Evolutionary conservation across 2,888 invertebrate genomes (phyloP).

Genomic region (Perdita meconis): DNA sequence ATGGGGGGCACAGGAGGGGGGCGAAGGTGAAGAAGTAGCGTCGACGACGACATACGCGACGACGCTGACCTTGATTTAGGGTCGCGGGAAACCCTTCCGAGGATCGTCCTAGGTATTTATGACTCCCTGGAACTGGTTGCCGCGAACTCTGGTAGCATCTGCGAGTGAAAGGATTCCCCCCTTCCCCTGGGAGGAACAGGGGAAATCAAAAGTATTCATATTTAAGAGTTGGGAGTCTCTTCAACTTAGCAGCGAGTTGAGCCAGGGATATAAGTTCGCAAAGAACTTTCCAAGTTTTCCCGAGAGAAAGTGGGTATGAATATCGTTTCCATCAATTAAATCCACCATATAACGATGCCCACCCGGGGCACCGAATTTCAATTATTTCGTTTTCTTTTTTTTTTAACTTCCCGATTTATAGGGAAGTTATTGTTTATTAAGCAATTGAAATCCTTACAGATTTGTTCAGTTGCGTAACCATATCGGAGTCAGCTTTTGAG

Average conservation of each 20-base stretch:
- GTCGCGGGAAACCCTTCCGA: conserved; percentile 71
- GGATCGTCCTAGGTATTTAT: conserved; percentile 61
- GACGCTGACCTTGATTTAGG: conserved; percentile 80
- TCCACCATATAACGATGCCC: too few species aligned
- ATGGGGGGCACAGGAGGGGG: too few species aligned
- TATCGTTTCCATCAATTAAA: too few species aligned
- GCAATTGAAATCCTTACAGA: too few species aligned
- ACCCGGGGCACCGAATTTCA: too few species aligned
- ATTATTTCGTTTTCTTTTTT: too few species aligned
- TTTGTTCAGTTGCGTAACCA: too few species aligned
- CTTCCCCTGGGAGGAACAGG: conserved; percentile 11
- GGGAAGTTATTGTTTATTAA: too few species aligned
- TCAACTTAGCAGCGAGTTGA: background rate
- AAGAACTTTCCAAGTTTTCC: background rate
- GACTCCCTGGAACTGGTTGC: conserved; percentile 57
- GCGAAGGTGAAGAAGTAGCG: conserved; percentile 52
- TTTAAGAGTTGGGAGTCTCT: conserved; percentile 32
- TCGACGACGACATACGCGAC: conserved; percentile 63
- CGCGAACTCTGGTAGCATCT: conserved; percentile 47
- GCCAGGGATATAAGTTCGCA: too few species aligned
- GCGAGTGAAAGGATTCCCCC: conserved; percentile 50
- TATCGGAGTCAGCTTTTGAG: too few species aligned
- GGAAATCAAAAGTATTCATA: conserved; percentile 62
- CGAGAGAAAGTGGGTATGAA: too few species aligned
- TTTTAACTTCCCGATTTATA: too few species aligned